Percentiles rank a stretch among this genome's conserved stretches.
Conservation (phyloP, 2,113 vertebrate genomes). For the Sarotherodon lohbergeri region DNA sequence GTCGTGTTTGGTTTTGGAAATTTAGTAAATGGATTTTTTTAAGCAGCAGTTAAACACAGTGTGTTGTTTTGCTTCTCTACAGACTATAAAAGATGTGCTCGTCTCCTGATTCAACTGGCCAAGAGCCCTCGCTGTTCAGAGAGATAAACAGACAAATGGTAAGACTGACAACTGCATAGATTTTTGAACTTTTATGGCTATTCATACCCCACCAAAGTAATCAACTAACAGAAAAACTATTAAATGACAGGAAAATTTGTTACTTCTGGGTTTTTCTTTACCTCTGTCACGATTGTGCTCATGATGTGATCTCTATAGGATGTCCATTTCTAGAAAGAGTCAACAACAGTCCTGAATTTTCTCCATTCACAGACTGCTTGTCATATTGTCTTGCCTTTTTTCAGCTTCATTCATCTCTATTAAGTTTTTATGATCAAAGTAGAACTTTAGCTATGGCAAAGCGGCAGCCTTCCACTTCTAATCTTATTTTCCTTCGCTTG, state of each 20-base stretch:
- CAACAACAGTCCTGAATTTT: background rate
- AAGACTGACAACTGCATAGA: background rate
- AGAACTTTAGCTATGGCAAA: background rate
- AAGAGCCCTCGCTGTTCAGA: conserved; percentile 85
- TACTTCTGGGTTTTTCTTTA: background rate
- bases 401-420: background rate
- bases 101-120: conserved; percentile 87
- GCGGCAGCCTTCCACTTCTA: background rate
- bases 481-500: background rate
- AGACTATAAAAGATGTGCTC: conserved; percentile 94
- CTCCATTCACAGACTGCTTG: background rate
- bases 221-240: background rate
- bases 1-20: background rate
- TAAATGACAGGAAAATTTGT: background rate
- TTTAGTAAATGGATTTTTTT: background rate
- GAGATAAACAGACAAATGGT: conserved; percentile 67
- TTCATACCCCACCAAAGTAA: background rate
- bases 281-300: background rate
- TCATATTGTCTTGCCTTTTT: background rate
- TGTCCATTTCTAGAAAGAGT: background rate
- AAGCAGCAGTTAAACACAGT: background rate
- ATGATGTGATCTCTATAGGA: background rate
- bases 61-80: conserved; percentile 1
- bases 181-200: background rate
- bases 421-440: background rate